phyloP scores from a whole-genome alignment of 2,797 vertebrate genomes.

The Lerista edwardsae region DNA sequence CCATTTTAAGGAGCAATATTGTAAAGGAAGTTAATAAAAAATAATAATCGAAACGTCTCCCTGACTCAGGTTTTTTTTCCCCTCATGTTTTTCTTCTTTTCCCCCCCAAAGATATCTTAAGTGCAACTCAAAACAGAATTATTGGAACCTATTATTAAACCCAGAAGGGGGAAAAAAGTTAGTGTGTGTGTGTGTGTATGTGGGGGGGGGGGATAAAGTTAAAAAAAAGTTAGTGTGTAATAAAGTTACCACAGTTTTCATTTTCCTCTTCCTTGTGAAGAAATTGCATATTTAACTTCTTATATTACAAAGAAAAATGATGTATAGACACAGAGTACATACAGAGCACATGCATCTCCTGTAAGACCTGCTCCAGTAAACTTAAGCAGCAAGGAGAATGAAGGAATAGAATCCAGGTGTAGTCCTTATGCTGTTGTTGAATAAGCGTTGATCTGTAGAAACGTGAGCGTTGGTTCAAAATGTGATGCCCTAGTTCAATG shows the following conservation, averaged over 20 bases:
- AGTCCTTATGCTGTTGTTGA: neutral
- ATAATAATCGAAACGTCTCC: neutral
- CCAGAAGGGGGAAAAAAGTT: constrained; percentile 19
- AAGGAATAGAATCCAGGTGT: neutral
- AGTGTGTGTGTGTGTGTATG: neutral
- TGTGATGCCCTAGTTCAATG: neutral
- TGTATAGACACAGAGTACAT: neutral
- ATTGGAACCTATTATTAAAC: constrained; percentile 15
- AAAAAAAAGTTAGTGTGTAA: too few species aligned
- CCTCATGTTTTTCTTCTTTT: neutral
- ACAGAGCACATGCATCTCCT: neutral
- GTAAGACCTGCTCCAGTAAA: neutral
- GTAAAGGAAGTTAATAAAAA: constrained; percentile 26
- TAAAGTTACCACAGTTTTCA: neutral
- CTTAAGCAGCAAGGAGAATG: neutral
- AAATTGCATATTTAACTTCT: neutral
- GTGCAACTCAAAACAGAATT: constrained; percentile 11
- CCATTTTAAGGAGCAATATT: constrained; percentile 26
- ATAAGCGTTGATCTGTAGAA: neutral
- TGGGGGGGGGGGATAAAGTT: neutral
- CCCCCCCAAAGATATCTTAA: neutral
- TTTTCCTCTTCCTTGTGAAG: neutral
- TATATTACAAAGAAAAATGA: neutral
- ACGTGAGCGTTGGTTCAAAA: neutral
- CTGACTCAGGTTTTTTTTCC: neutral